A percentile compares a stretch with the other conserved stretches of the same genome.
These are phyloP conservation scores for Bradypodion ventrale DNA, from an alignment of 2,797 vertebrate genomes.

Conservation along the genomic window DNA sequence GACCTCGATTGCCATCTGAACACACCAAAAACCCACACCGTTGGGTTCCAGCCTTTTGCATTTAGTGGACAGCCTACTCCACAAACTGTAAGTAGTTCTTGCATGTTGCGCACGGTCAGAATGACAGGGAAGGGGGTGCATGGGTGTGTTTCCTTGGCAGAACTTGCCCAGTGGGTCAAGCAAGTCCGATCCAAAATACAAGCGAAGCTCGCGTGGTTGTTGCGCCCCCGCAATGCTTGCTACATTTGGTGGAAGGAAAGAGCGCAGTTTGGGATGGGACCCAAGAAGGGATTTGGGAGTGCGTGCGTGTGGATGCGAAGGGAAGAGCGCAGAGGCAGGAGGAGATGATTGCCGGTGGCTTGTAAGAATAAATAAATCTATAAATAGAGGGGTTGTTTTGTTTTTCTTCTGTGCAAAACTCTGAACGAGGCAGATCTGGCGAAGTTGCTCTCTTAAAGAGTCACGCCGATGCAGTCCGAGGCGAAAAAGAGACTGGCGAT, in stretches of 20 bases:
- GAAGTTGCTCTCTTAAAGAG: not conserved
- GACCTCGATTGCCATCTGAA: slow-evolving; percentile 2
- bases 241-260: too few relatives aligned
- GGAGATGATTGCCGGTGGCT: not conserved
- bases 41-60: not conserved
- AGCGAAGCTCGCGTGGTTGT: too few relatives aligned
- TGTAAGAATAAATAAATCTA: not conserved
- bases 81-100: slow-evolving; percentile 53
- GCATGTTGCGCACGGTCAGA: not conserved
- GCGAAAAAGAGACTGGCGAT: too few relatives aligned
- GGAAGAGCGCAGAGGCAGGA: not conserved
- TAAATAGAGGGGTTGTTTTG: not conserved
- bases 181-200: too few relatives aligned
- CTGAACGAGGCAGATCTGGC: not conserved
- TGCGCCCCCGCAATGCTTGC: too few relatives aligned
- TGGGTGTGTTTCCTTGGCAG: not conserved
- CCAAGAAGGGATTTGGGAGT: not conserved
- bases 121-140: too few relatives aligned
- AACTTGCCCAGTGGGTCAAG: too few relatives aligned
- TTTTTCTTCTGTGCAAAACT: not conserved
- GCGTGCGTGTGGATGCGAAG: not conserved
- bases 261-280: not conserved
- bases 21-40: not conserved
- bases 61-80: slow-evolving; percentile 36
- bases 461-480: not conserved